Percentiles rank a stretch among this genome's conserved stretches.
Evolutionary conservation across 2,797 vertebrate genomes (phyloP).

Genomic region (Momotus momota): DNA sequence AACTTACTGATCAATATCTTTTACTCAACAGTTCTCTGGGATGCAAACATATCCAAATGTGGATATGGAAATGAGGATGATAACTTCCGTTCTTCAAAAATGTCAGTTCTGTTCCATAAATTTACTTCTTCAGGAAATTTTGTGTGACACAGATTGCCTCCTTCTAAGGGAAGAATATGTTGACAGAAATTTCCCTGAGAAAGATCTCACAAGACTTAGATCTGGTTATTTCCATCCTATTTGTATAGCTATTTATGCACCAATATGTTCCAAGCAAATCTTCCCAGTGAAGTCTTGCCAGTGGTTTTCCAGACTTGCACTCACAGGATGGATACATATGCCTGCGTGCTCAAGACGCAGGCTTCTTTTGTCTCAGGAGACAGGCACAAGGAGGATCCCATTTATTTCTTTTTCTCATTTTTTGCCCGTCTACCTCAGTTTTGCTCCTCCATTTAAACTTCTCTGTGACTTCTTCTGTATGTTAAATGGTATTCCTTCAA

Average conservation of each 20-base stretch:
- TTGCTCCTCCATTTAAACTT: background rate
- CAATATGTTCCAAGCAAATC: background rate
- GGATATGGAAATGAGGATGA: background rate
- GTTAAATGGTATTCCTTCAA: background rate
- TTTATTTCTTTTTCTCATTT: background rate
- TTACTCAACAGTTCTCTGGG: background rate
- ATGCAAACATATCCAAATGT: background rate
- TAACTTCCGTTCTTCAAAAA: background rate
- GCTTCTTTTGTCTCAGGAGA: background rate
- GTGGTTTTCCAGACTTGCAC: background rate
- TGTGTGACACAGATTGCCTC: background rate
- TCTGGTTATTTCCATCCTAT: background rate
- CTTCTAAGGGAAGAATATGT: background rate
- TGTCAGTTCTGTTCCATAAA: background rate
- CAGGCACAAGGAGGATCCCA: background rate
- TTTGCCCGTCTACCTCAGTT: background rate
- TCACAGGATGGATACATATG: background rate
- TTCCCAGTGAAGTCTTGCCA: background rate
- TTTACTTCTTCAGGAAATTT: background rate
- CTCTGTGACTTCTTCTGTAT: background rate
- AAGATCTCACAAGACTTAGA: background rate
- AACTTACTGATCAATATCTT: background rate
- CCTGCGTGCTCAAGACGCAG: background rate
- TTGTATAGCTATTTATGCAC: background rate
- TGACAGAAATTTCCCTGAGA: background rate